Conservation (phyloP, 1,140 invertebrate genomes). For the Notospermus geniculatus region DNA sequence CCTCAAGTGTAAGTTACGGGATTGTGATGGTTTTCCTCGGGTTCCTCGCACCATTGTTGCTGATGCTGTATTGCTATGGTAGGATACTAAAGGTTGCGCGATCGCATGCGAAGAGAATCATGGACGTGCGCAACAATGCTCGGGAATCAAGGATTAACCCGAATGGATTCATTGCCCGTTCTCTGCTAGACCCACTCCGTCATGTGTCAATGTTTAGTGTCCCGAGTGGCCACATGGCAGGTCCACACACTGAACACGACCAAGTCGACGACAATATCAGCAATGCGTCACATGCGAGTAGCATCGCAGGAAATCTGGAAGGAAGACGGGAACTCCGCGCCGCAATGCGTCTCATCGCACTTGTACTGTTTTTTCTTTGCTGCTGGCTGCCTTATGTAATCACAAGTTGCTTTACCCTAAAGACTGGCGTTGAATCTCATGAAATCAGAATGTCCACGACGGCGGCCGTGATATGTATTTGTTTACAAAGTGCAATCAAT, state of each 20-base stretch:
- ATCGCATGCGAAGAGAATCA: conserved; percentile 26
- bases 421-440: no score
- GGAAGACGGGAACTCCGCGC: conserved; percentile 11
- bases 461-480: conserved; percentile 12
- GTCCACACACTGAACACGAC: not conserved
- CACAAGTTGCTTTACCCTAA: no score
- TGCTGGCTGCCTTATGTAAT: conserved; percentile 21
- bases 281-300: not conserved
- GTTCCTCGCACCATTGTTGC: conserved; percentile 17
- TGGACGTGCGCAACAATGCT: conserved; percentile 15
- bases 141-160: conserved; percentile 10
- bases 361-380: conserved; percentile 17
- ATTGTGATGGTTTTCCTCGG: conserved; percentile 8
- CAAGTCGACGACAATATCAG: not conserved
- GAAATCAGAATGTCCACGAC: not conserved
- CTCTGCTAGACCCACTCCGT: conserved; percentile 22
- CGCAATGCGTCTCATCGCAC: conserved; percentile 16
- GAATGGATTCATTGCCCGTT: conserved; percentile 20
- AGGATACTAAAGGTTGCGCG: conserved; percentile 30
- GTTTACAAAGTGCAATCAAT: conserved; percentile 23
- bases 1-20: not conserved
- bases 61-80: conserved; percentile 26
- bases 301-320: not conserved
- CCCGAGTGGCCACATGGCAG: conserved; percentile 13
- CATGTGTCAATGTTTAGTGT: conserved; percentile 28